Evolutionary conservation across 1,140 invertebrate species (phyloP).

Genomic region (Orussus abietinus): DNA sequence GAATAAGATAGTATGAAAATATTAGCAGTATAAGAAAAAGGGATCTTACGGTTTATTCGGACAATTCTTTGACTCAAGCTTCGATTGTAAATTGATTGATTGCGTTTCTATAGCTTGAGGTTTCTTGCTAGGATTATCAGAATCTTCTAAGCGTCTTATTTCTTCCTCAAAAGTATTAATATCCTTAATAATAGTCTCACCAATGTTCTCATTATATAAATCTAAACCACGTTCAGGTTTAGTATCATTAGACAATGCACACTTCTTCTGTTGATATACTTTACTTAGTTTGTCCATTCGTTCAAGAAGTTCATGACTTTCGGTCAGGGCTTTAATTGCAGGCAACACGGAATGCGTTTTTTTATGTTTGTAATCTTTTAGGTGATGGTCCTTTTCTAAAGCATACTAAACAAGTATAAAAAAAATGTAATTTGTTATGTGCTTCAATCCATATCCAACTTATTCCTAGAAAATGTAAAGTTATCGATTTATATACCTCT

Average conservation of each 20-base stretch:
- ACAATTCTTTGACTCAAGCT: slow-evolving; percentile 9
- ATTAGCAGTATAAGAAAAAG: neutral
- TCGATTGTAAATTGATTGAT: neutral
- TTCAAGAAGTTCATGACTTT: slow-evolving; percentile 19
- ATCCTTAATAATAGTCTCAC: slow-evolving; percentile 21
- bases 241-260: slow-evolving; percentile 1
- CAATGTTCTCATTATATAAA: slow-evolving; percentile 27
- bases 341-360: slow-evolving; percentile 25
- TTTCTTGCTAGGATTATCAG: neutral
- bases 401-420: slow-evolving; percentile 31
- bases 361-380: slow-evolving; percentile 27
- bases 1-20: neutral
- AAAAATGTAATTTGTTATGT: slow-evolving; percentile 13
- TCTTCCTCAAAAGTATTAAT: neutral
- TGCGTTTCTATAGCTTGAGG: neutral
- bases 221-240: slow-evolving; percentile 17
- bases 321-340: slow-evolving; percentile 24
- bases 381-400: too few species aligned
- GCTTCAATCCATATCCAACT: neutral
- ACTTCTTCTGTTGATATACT: slow-evolving; percentile 29
- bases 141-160: slow-evolving; percentile 4
- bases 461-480: slow-evolving; percentile 9
- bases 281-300: slow-evolving; percentile 31
- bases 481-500: slow-evolving; percentile 32
- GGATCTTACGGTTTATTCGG: neutral